Percentiles rank a stretch among this genome's conserved stretches.
Conservation (phyloP, 2,113 vertebrate genomes). For the Diphyllodes magnificus region DNA sequence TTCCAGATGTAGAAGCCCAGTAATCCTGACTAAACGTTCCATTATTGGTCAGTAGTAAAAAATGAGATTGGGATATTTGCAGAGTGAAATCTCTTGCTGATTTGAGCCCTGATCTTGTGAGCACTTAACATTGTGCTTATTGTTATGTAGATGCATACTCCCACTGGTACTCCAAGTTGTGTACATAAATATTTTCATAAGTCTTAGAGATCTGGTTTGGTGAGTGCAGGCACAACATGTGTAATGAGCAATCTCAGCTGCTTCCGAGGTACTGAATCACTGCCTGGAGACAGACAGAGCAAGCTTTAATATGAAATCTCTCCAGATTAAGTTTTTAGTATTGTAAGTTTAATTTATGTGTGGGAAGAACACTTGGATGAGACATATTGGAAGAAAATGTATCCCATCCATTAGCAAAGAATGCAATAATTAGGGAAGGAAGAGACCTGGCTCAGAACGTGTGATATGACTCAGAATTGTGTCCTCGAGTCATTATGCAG, state of each 20-base stretch:
- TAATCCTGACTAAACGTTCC: neutral
- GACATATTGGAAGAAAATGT: neutral
- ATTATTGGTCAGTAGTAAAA: neutral
- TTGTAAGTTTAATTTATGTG: conserved; percentile 1
- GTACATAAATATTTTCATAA: neutral
- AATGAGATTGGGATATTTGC: neutral
- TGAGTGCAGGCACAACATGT: neutral
- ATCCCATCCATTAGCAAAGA: conserved; percentile 39
- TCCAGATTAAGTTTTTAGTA: neutral
- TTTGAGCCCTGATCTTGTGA: neutral
- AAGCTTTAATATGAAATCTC: neutral
- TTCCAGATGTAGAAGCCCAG: neutral
- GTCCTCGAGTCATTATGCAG: conserved; percentile 48
- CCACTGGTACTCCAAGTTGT: neutral
- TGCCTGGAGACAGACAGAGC: neutral
- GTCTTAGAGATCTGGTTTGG: neutral
- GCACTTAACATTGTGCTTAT: neutral
- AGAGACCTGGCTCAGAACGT: neutral
- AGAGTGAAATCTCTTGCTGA: neutral
- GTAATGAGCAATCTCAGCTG: neutral
- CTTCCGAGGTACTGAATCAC: neutral
- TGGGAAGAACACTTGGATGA: neutral
- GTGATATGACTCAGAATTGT: conserved; percentile 9
- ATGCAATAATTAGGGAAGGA: conserved; percentile 29
- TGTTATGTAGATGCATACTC: neutral